Evolutionary conservation across 2,888 invertebrate species (phyloP).

Genomic region (Plagodis pulveraria): DNA sequence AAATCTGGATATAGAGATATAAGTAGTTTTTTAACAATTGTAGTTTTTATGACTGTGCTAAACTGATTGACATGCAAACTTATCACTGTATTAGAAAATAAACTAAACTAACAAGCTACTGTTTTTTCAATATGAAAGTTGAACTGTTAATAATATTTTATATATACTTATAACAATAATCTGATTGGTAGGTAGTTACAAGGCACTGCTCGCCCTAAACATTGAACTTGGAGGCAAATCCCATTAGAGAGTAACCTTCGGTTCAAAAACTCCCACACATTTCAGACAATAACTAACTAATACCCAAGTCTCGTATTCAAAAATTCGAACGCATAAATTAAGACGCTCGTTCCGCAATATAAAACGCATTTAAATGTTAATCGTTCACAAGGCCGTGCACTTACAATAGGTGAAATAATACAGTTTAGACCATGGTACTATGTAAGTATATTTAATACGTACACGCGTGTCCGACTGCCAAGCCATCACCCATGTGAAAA

Average conservation of each 20-base stretch:
- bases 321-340: slow-evolving; percentile 51
- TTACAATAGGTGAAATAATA: slow-evolving; percentile 14
- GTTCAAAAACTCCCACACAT: slow-evolving; percentile 36
- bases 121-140: too few relatives aligned
- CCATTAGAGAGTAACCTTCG: slow-evolving; percentile 46
- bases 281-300: slow-evolving; percentile 31
- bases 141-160: too few relatives aligned
- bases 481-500: slow-evolving; percentile 84
- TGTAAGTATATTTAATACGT: slow-evolving; percentile 50
- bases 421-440: slow-evolving; percentile 24
- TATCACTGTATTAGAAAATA: too few relatives aligned
- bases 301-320: slow-evolving; percentile 39
- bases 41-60: too few relatives aligned
- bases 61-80: too few relatives aligned
- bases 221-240: slow-evolving; percentile 51
- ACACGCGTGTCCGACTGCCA: slow-evolving; percentile 84
- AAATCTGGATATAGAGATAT: too few relatives aligned
- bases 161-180: slow-evolving; percentile 9
- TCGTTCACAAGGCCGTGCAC: slow-evolving; percentile 69
- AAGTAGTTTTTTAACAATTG: too few relatives aligned
- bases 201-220: slow-evolving; percentile 22
- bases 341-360: slow-evolving; percentile 54
- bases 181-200: slow-evolving; percentile 10
- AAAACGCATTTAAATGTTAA: slow-evolving; percentile 67
- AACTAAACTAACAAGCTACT: too few relatives aligned